Base-by-base conservation (phyloP, 2,888 invertebrate genomes). In the Amblyjoppa fuscipennis region DNA sequence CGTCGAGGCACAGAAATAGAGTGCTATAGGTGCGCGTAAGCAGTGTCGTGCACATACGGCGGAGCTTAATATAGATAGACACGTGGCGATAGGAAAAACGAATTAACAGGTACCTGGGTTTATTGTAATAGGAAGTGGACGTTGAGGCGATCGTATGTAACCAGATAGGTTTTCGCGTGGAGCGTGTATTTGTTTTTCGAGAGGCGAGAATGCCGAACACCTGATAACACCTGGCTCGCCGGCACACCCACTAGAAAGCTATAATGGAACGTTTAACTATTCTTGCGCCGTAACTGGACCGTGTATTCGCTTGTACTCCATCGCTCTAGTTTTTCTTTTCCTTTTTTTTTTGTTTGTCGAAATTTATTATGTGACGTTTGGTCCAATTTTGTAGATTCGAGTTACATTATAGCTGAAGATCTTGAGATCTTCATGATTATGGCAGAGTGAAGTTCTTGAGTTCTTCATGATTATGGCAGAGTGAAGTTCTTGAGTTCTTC, bases 171-270 rank as follows among this genome's bases (percentile, higher is more conserved):
- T 53, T 71, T 9, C 45, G 64, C 25, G 6, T 28, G 7, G 49
- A 74, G 20, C 53, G 64, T 81, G 81, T 64, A 69, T 77, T 77
- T 74, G 81, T 77, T 74, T 64, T 84, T 28, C 68, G 77, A 61
- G 41, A 85, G 81, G 86, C 78, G 84, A 84, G 84, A 86, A 85
- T 81, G 81, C 81, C 78, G 78, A 85, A 85, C 84, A 85, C 84
- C 84, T 81, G 84, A 85, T 85, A 86, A 86, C 81, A 83, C 83
- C 83, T 84, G 86, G 86, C 77, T 53, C 73, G 41, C 76, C n/a
- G 77, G 53, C 78, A 77, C 78, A 84, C 86, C 84, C 80, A 83
- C 83, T 83, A 83, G 84, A 84, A 83, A 86, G 84, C 77, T 84
- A 73, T 75, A 82, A 59, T 75, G 45, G 34, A 66, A 59, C 71